Percentiles rank a stretch among this genome's conserved stretches.
These are phyloP conservation scores for Pomacea maculata DNA, from an alignment of 1,140 invertebrate species.

Conservation along the genomic window DNA sequence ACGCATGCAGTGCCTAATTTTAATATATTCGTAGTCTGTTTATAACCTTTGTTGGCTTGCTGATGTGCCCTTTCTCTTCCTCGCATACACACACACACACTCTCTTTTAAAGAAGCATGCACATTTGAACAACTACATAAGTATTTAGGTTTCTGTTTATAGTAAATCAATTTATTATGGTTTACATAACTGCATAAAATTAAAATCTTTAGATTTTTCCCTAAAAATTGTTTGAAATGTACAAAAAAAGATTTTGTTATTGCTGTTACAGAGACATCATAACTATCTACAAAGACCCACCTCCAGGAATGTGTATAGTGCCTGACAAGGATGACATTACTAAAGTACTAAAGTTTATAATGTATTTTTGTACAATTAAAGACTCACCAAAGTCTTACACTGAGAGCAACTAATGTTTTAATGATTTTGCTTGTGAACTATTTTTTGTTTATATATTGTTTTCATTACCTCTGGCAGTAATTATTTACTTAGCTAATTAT, in stretches of 20 bases:
- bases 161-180: too few relatives aligned
- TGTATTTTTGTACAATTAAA: background rate
- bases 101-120: too few relatives aligned
- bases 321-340: slow-evolving; percentile 71
- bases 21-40: too few relatives aligned
- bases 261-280: slow-evolving; percentile 69
- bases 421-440: too few relatives aligned
- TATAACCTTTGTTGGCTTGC: too few relatives aligned
- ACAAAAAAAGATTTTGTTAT: slow-evolving; percentile 2
- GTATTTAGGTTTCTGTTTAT: background rate
- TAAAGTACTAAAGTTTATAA: slow-evolving; percentile 47
- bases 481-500: slow-evolving; percentile 15
- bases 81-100: too few relatives aligned
- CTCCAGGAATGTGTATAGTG: slow-evolving; percentile 71
- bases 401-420: too few relatives aligned
- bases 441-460: background rate
- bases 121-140: too few relatives aligned
- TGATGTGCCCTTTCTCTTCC: too few relatives aligned
- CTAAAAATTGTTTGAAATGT: background rate
- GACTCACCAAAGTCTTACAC: too few relatives aligned
- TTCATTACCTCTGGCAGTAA: background rate
- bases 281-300: slow-evolving; percentile 70
- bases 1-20: too few relatives aligned
- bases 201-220: background rate
- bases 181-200: background rate